phyloP scores from a whole-genome alignment of 2,113 vertebrate species.

The Leucosticte australis region DNA sequence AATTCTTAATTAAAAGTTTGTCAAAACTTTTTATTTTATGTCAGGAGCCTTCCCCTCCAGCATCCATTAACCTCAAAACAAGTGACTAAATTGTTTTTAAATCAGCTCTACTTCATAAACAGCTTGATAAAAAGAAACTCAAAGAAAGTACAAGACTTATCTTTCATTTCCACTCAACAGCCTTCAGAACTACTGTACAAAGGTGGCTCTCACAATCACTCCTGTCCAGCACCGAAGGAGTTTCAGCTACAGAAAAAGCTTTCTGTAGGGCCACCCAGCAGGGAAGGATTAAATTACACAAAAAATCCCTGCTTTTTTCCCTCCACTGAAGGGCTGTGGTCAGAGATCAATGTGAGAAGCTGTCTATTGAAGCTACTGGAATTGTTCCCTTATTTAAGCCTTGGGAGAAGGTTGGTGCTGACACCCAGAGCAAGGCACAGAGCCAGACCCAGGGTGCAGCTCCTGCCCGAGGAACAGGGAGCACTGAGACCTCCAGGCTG shows the following conservation, averaged over 20 bases:
- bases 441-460: fast-evolving
- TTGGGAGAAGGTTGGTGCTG: not conserved
- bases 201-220: not conserved
- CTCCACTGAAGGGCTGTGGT: not conserved
- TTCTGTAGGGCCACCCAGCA: constrained; percentile 28
- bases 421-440: not conserved
- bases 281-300: constrained; percentile 22
- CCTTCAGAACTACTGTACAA: not conserved
- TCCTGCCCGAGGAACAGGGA: not conserved
- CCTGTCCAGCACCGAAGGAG: not conserved
- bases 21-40: not conserved
- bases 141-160: constrained; percentile 20
- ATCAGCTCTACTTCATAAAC: constrained; percentile 12
- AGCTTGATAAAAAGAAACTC: constrained; percentile 33
- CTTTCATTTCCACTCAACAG: constrained; percentile 22
- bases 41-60: not conserved
- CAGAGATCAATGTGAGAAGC: not conserved
- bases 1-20: constrained; percentile 47
- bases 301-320: not conserved
- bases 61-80: constrained; percentile 23
- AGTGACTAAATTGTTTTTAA: constrained; percentile 3
- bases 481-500: not conserved
- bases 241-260: not conserved
- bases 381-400: not conserved
- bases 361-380: not conserved